Conservation (phyloP, 1,140 invertebrate genomes). For the Leptinotarsa texana region DNA sequence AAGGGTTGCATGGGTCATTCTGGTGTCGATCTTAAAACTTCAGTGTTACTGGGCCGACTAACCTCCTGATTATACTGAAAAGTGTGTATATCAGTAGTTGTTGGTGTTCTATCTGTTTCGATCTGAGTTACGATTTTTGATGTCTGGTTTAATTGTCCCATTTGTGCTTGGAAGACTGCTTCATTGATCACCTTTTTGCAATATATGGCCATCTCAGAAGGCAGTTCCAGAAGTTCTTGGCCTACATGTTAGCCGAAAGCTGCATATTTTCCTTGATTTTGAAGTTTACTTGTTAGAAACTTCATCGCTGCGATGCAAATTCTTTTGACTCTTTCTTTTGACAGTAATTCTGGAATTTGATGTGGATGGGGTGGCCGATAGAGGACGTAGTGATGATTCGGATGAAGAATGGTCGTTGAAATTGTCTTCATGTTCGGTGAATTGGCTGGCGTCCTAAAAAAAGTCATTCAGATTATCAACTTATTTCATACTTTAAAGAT, state of each 20-base stretch:
- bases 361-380: constrained; percentile 20
- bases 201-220: constrained; percentile 16
- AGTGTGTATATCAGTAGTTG: not conserved
- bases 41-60: not conserved
- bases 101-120: constrained; percentile 12
- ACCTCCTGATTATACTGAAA: constrained; percentile 10
- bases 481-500: constrained; percentile 23
- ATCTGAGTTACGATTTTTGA: constrained; percentile 21
- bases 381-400: constrained; percentile 21
- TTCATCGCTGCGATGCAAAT: constrained; percentile 21
- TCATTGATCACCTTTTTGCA: constrained; percentile 22
- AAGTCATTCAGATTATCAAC: constrained; percentile 21
- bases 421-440: constrained; percentile 19
- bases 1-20: not conserved
- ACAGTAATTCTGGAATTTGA: constrained; percentile 23
- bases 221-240: no score
- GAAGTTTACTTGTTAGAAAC: constrained; percentile 26
- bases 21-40: constrained; percentile 2
- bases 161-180: constrained; percentile 27
- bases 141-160: constrained; percentile 24
- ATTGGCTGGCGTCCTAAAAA: constrained; percentile 19
- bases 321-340: constrained; percentile 19
- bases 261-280: not conserved
- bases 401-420: constrained; percentile 10
- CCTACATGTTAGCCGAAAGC: no score